Evolutionary conservation across 92 coral and sea anemone species (phyloP).

Genomic region (Palythoa caribaeorum): DNA sequence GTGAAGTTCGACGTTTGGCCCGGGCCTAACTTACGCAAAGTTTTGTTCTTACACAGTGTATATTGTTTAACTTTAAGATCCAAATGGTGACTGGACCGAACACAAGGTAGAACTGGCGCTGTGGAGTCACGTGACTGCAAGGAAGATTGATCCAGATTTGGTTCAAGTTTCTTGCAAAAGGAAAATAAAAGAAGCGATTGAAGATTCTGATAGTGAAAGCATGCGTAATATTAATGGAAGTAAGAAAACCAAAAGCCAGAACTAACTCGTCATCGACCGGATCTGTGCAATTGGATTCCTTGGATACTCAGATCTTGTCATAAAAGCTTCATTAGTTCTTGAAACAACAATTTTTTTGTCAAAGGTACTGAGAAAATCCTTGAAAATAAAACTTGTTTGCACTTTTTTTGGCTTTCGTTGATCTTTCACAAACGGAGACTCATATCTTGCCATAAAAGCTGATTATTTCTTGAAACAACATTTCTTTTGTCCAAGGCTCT

Average conservation of each 20-base stretch:
- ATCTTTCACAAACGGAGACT: too few species aligned
- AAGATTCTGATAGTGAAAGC: conserved; percentile 22
- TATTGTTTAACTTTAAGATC: conserved; percentile 51
- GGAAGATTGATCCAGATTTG: conserved; percentile 74
- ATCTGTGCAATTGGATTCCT: background rate
- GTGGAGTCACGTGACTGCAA: conserved; percentile 84
- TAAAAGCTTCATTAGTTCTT: too few species aligned
- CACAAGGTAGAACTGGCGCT: conserved; percentile 92
- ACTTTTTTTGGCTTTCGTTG: too few species aligned
- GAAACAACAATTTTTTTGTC: background rate
- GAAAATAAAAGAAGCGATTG: conserved; percentile 34
- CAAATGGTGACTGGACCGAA: conserved; percentile 88
- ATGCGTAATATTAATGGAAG: background rate
- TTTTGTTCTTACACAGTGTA: too few species aligned
- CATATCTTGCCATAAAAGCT: too few species aligned
- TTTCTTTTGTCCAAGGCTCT: too few species aligned
- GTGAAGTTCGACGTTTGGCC: too few species aligned
- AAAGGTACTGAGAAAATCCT: background rate
- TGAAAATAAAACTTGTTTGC: too few species aligned
- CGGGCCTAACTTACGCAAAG: too few species aligned
- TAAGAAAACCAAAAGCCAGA: conserved; percentile 1
- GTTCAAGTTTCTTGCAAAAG: conserved; percentile 35
- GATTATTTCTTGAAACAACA: too few species aligned
- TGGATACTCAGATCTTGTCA: background rate
- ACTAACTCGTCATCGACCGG: background rate